Base-by-base conservation (phyloP, 2,888 invertebrate species). In the Stomorhina lunata region DNA sequence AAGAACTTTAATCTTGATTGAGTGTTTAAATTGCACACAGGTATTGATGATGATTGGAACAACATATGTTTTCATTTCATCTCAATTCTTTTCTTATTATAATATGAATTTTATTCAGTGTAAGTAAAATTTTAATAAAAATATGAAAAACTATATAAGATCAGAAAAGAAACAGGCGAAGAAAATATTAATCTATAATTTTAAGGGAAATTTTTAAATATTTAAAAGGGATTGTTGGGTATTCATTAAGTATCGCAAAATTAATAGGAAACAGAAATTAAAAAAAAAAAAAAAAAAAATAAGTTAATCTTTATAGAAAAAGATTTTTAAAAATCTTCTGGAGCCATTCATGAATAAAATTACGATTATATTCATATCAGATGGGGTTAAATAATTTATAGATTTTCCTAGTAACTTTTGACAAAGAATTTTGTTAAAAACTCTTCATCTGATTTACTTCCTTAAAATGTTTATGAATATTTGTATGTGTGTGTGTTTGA, bases 1-100 rank as follows among this genome's bases (percentile, higher is more conserved):
- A 63, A 68, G 12, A 68, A 45, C 55, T 73, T 78, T 68, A 57
- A 78, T 81, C 77, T 78, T 81, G 81, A 81, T 81, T 55, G 45
- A 81, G 59, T 25, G 55, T 55, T 68, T 73, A 59, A 81, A 69
- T 63, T 73, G 63, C 72, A 32, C 7, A 40, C 65, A 73, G 53
- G 37, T 68, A 73, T 66, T 37, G 20, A 15, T n/a, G n/a, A n/a
- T 43, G 43, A 53, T 10, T 55, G 59, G 7, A 5, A n/a, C n/a
- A 81, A 40, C 81, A 81, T 78, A 63, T 81, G 81, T 65, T 73
- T 40, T 29, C 17, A 1, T 25, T 27, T n/a, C n/a, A n/a, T n/a
- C n/a, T n/a, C n/a, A n/a, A n/a, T n/a, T n/a, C n/a, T n/a, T n/a
- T n/a, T n/a, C n/a, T n/a, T n/a, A n/a, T n/a, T n/a, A n/a, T n/a